phyloP scores from a whole-genome alignment of 2,113 vertebrate species.

The Odontophorus gujanensis region DNA sequence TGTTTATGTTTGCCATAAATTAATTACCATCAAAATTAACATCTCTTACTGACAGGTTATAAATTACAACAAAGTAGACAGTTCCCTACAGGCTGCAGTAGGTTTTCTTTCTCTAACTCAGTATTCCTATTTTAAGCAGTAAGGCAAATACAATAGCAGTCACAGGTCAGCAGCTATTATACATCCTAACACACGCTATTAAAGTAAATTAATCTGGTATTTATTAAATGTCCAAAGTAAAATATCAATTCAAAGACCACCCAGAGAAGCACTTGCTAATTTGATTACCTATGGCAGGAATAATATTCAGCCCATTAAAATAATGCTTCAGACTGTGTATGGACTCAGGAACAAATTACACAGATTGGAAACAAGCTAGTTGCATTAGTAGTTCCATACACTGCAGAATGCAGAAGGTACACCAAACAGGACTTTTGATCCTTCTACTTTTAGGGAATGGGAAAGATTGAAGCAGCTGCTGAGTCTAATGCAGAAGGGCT shows the following conservation, averaged over 20 bases:
- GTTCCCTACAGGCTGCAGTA: slow-evolving; percentile 28
- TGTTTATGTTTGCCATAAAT: slow-evolving; percentile 48
- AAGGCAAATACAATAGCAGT: background rate
- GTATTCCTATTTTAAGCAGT: background rate
- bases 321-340: rapidly evolving
- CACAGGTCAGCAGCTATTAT: background rate
- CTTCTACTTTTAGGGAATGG: background rate
- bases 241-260: background rate
- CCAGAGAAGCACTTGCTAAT: background rate
- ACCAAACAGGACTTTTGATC: background rate
- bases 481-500: background rate
- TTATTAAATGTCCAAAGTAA: background rate
- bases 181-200: background rate
- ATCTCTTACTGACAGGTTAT: background rate
- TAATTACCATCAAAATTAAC: slow-evolving; percentile 60
- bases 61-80: slow-evolving; percentile 62
- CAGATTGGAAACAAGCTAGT: background rate
- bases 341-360: background rate
- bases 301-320: background rate
- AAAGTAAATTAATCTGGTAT: background rate
- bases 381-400: background rate
- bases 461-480: background rate
- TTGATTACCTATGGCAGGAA: background rate
- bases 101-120: background rate
- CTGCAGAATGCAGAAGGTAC: background rate